Evolutionary conservation across 1,140 invertebrate species (phyloP).

Genomic region (Asbolus verrucosus): DNA sequence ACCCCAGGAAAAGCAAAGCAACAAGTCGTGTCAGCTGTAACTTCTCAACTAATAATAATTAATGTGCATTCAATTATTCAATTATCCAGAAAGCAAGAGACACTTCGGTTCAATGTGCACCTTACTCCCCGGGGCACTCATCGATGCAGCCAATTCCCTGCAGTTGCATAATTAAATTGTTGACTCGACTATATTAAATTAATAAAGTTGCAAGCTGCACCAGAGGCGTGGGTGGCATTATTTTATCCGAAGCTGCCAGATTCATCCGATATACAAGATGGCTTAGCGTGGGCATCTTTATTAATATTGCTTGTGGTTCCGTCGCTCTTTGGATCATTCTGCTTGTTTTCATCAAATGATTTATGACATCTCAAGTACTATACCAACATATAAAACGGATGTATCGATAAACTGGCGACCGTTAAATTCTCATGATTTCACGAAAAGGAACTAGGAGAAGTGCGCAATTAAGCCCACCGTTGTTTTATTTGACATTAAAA

Average conservation of each 20-base stretch:
- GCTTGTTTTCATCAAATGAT: conserved; percentile 34
- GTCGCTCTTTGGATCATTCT: conserved; percentile 26
- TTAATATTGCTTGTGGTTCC: conserved; percentile 27
- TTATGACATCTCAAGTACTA: conserved; percentile 32
- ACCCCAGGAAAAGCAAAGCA: conserved; percentile 8
- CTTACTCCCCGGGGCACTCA: neutral
- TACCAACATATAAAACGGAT: conserved; percentile 24
- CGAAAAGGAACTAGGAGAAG: no score
- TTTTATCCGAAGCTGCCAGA: conserved; percentile 15
- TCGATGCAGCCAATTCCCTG: conserved; percentile 10
- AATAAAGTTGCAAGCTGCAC: conserved; percentile 28
- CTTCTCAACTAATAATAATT: conserved; percentile 22
- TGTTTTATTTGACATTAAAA: no score
- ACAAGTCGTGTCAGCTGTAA: conserved; percentile 27
- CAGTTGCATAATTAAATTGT: conserved; percentile 30
- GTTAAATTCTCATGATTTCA: no score
- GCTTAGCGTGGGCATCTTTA: conserved; percentile 35
- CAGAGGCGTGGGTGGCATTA: conserved; percentile 20
- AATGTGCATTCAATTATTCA: conserved; percentile 5
- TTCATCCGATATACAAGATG: conserved; percentile 9
- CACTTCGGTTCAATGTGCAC: neutral
- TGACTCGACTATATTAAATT: conserved; percentile 27
- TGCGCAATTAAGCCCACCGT: no score
- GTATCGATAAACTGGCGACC: conserved; percentile 7
- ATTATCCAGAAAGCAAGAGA: conserved; percentile 19